A percentile compares a stretch with the other conserved stretches of the same genome.
Conservation (phyloP, 2,797 vertebrate genomes). For the Poecile montanus region DNA sequence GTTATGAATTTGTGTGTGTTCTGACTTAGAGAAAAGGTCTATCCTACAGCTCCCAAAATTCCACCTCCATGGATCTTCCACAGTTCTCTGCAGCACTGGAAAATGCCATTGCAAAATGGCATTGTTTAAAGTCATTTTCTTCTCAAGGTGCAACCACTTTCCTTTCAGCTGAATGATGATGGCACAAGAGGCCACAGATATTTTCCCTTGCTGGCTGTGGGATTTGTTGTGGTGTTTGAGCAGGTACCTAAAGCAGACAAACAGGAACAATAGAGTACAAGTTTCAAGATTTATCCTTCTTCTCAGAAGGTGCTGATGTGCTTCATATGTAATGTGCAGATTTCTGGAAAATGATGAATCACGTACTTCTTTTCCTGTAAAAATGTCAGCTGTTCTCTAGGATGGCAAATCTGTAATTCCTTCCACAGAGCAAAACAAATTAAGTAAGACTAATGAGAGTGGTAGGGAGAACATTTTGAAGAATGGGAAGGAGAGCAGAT, state of each 20-base stretch:
- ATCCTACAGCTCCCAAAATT: not conserved
- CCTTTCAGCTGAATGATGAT: not conserved
- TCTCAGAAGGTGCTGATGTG: not conserved
- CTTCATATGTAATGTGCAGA: not conserved
- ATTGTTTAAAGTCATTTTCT: not conserved
- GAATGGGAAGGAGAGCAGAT: not conserved
- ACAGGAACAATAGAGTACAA: not conserved
- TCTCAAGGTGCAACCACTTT: not conserved
- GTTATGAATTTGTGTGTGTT: not conserved
- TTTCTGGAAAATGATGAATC: conserved; percentile 66
- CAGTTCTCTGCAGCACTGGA: not conserved
- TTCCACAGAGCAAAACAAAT: conserved; percentile 56
- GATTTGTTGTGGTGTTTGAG: not conserved
- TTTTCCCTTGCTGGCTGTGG: not conserved
- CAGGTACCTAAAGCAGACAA: not conserved
- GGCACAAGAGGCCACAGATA: not conserved
- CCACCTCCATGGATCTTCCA: not conserved
- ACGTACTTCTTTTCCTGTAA: conserved; percentile 48
- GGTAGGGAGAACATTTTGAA: not conserved
- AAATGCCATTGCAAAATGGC: not conserved
- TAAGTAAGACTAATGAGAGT: conserved; percentile 22
- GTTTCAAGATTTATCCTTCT: not conserved
- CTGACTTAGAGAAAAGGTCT: not conserved
- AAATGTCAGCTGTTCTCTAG: conserved; percentile 52
- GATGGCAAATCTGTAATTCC: conserved; percentile 49